Base-by-base conservation (phyloP, 2,797 vertebrate species). In the Xyrichtys novacula region DNA sequence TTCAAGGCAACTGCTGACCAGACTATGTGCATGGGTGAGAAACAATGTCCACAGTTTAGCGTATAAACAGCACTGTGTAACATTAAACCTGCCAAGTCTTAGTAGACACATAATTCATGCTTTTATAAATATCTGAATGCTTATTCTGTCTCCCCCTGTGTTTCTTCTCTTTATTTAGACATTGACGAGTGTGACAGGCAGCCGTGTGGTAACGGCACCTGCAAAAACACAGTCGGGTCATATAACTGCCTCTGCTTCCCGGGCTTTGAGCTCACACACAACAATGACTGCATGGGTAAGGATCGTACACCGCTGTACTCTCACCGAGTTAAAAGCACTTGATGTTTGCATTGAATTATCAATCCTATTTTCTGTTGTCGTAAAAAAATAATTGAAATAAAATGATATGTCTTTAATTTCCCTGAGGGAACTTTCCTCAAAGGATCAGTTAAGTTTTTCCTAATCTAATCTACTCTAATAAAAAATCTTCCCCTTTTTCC, bases 181-280 rank as follows among this genome's bases (percentile, higher is more conserved):
- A 94, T 98, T 0, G 94, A 98, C 1, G 97, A 98, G 84, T 98
- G 97, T 31, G 96, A 97, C 89, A 86, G 91, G 14, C 96, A 96
- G 85, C 96, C 95, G 0, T 98, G 96, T 12, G 95, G 96, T 3
- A 98, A 98, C 0, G 96, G 97, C 0, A 97, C 96, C 43, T 98
- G 97, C 80, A 97, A 96, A 90, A 99, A 99, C 90, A 96, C 95
- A 0, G 93, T 96, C 9, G 96, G 97, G 65, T 99, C 97, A 88
- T 99, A 98, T 91, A 95, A 95, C 93, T 99, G 97, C 79, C 95
- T 98, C 53, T 98, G 97, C 89, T 96, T 97, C 92, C 95, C 94
- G 0, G 96, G 97, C 58, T 98, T 98, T 3, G 94, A 95, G 83
- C 94, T 96, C 10, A 96, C 96, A 0, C 96, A 95, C 92, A 96